These are phyloP conservation scores for Grus americana DNA, from an alignment of 2,113 vertebrate species.

Conservation along the genomic window DNA sequence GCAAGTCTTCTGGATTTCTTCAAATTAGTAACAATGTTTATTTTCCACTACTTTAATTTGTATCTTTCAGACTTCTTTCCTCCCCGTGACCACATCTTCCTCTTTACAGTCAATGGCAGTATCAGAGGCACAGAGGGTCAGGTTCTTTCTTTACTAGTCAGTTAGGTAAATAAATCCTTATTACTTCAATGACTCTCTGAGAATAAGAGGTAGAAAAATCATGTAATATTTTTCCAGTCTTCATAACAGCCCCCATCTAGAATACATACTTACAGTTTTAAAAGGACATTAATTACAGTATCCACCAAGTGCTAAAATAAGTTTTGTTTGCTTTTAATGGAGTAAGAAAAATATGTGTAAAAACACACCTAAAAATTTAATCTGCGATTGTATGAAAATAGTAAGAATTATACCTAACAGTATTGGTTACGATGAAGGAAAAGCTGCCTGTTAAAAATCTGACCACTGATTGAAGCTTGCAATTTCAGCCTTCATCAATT, in stretches of 20 bases:
- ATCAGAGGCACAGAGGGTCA: background rate
- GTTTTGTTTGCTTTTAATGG: background rate
- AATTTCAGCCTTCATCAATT: background rate
- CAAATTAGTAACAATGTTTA: background rate
- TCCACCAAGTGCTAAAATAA: background rate
- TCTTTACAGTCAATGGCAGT: background rate
- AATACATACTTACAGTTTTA: background rate
- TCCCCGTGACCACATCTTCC: background rate
- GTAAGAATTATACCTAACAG: background rate
- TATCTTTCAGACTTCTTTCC: background rate
- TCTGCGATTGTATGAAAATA: background rate
- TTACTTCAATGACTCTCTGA: background rate
- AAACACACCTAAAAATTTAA: background rate
- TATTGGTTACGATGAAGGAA: background rate
- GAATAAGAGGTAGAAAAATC: background rate
- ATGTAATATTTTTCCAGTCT: background rate
- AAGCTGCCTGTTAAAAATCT: background rate
- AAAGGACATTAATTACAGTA: background rate
- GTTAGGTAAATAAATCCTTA: background rate
- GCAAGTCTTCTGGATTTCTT: background rate
- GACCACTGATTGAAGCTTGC: background rate
- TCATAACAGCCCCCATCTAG: background rate
- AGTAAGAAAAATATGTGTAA: background rate
- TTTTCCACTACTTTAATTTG: background rate
- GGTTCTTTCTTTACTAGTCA: background rate